Base-by-base conservation (phyloP, 2,888 invertebrate genomes). In the Lepidocyrtinus sp. region DNA sequence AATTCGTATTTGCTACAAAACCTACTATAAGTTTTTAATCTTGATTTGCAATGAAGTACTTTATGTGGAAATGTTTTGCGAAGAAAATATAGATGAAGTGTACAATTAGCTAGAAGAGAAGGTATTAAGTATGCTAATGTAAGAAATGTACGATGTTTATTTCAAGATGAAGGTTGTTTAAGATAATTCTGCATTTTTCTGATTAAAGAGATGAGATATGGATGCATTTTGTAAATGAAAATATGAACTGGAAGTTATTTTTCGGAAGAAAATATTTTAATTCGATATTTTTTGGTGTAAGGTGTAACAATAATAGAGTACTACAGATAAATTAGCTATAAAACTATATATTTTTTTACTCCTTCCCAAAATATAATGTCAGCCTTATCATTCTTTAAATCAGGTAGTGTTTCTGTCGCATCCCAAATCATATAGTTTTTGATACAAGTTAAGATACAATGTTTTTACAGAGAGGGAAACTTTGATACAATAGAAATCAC, bases 371-470 rank as follows among this genome's bases (percentile, higher is more conserved):
- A 9, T 69, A 50, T 7, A 55, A 36, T 59, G 25, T 70, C 70
- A 70, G 70, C 70, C 70, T 70, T 70, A 26, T 59, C 59, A 55
- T 69, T 59, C 27, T 59, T 69, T 19, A 50, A 2, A 3, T 70
- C 59, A 70, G 59, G 27, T 70, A 70, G n/a, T n/a, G n/a, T n/a
- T n/a, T n/a, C n/a, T 17, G 3, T 21, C n/a, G 15, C 65, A 25
- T 5, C 17, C 64, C 64, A 64, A n/a, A 12, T 15, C 59, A 19
- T 5, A 17, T 7, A 50, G 64, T 72, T 64, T 55, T 55, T 55
- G 55, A 17, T 73, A 73, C 73, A 73, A 64, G 73, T 73, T 73
- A 73, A 73, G 64, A 64, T 73, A 73, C 73, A 73, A 64, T 26
- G 24, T 73, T 25, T 63, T 1, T 73, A 73, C 70, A 71, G 15